These are phyloP conservation scores for Trichopria drosophilae DNA, from an alignment of 2,888 invertebrate genomes.

Conservation along the genomic window DNA sequence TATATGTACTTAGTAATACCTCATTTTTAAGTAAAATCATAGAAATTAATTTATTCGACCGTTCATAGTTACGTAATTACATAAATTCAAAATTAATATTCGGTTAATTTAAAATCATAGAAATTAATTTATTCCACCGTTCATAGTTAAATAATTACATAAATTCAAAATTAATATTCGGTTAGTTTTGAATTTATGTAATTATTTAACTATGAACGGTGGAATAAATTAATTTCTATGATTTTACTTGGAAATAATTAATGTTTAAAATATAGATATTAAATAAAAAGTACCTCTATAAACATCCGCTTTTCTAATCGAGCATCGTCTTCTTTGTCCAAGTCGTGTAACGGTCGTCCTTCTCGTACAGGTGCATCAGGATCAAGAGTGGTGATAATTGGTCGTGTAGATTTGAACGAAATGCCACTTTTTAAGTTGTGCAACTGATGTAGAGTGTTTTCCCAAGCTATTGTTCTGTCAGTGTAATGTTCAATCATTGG, in stretches of 20 bases:
- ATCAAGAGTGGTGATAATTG: constrained; percentile 74
- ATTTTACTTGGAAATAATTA: too few species aligned
- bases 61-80: too few species aligned
- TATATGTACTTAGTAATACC: too few species aligned
- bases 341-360: constrained; percentile 76
- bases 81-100: too few species aligned
- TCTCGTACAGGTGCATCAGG: constrained; percentile 88
- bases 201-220: constrained; percentile 1
- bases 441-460: constrained; percentile 84
- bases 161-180: neutral
- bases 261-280: neutral
- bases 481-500: constrained; percentile 72
- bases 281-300: constrained; percentile 44
- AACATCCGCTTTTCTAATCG: constrained; percentile 56
- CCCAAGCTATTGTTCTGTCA: constrained; percentile 85
- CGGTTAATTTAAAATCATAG: too few species aligned
- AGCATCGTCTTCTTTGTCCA: constrained; percentile 82
- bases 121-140: too few species aligned
- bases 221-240: too few species aligned
- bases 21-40: too few species aligned
- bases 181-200: neutral
- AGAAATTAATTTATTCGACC: too few species aligned
- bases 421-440: constrained; percentile 61
- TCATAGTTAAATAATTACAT: too few species aligned
- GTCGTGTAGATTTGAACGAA: constrained; percentile 63